Conservation (phyloP, 1,140 invertebrate species). For the Aphis craccivora region DNA sequence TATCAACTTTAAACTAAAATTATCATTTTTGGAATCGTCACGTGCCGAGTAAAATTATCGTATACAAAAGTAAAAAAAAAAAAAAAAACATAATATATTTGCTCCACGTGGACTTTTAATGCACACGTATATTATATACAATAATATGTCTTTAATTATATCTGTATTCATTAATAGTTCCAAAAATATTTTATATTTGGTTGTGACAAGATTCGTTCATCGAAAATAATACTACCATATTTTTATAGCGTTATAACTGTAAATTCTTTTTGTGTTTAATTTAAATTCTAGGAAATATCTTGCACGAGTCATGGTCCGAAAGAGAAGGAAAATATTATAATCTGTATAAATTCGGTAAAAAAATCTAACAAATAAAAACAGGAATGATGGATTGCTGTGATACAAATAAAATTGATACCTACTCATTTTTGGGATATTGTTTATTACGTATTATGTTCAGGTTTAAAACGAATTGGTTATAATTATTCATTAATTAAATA, state of each 20-base stretch:
- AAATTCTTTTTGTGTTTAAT: not conserved
- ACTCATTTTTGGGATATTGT: not conserved
- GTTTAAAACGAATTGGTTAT: not conserved
- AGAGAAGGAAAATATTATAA: not conserved
- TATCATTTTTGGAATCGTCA: not conserved
- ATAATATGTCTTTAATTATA: constrained; percentile 1
- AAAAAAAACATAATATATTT: too few relatives aligned
- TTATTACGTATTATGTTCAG: not conserved
- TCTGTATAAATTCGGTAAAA: not conserved
- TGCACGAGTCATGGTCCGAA: not conserved
- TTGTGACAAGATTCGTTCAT: not conserved
- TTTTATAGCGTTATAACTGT: not conserved
- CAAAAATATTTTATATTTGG: not conserved
- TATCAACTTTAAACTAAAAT: not conserved
- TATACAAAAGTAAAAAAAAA: not conserved
- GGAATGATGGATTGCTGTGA: not conserved
- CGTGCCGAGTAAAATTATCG: not conserved
- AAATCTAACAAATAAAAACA: not conserved
- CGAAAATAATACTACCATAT: not conserved
- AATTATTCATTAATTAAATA: not conserved
- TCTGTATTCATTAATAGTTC: not conserved
- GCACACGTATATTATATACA: not conserved
- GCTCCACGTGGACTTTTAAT: not conserved
- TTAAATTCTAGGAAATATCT: not conserved
- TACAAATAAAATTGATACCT: not conserved